These are phyloP conservation scores for Leptocoma aspasia DNA, from an alignment of 2,113 vertebrate genomes.

Conservation along the genomic window DNA sequence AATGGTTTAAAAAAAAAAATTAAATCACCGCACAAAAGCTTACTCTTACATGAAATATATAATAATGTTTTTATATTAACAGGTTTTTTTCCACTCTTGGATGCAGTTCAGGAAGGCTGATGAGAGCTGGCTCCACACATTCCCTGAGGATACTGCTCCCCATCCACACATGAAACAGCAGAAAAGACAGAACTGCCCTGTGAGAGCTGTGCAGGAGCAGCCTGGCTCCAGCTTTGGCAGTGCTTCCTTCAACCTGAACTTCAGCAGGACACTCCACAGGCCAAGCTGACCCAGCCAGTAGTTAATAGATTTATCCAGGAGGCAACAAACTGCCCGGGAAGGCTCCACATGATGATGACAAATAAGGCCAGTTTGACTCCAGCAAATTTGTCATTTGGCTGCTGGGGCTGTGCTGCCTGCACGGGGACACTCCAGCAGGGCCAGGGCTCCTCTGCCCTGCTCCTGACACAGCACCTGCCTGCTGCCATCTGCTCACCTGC, in stretches of 20 bases:
- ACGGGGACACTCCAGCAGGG: neutral
- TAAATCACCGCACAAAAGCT: neutral
- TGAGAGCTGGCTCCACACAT: neutral
- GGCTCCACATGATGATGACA: neutral
- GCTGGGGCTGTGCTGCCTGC: neutral
- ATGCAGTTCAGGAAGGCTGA: neutral
- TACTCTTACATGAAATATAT: neutral
- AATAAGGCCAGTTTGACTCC: neutral
- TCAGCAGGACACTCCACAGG: neutral
- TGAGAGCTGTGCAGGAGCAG: neutral
- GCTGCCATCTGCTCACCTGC: neutral
- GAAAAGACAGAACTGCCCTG: neutral
- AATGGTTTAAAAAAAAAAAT: neutral
- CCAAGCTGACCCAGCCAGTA: neutral
- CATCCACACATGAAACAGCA: neutral
- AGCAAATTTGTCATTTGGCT: neutral
- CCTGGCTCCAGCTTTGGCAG: neutral
- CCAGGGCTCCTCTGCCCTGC: neutral
- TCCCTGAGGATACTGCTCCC: neutral
- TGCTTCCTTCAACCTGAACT: accelerated
- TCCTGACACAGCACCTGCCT: neutral
- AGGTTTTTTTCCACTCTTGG: neutral
- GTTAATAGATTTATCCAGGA: neutral
- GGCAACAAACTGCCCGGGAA: neutral
- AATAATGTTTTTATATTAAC: neutral